Base-by-base conservation (phyloP, 2,888 invertebrate species). In the Plagiodera versicolora region DNA sequence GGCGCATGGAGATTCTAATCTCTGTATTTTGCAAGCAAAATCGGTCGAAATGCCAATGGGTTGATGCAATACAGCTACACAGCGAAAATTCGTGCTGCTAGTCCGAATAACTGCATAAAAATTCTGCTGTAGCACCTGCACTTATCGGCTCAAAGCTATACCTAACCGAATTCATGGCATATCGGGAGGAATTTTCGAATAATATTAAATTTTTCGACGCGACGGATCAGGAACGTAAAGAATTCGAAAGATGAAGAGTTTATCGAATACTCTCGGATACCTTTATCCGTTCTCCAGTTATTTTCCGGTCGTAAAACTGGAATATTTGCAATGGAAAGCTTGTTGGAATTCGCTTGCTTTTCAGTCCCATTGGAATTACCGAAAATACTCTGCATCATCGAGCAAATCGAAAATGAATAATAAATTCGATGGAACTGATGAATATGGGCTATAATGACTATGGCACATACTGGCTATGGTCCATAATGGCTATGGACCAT, bases 181-280 rank as follows among this genome's bases (percentile, higher is more conserved):
- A 39, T 52, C 30, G 52, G 52, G 24, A 44, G 24, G 53, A 16
- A 44, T 53, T 28, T 53, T 16, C 24, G 45, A 53, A 53, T 53
- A 18, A 53, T 53, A 53, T 44, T 53, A 53, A 20, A 45, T 53
- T 24, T 53, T 53, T 45, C 53, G 19, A 5, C 1, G 53, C 24
- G 44, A 28, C 44, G 44, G 24, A n/a, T 24, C 6, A 24, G 24
- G 3, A 24, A 44, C 24, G 24, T 44, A 11, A n/a, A 6, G 19
- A 44, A 53, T 53, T 53, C 8, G 1, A 20, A 8, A 45, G 53
- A 53, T 44, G 24, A 53, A 17, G 24, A 18, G 16, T 53, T 53
- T 16, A 45, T 32, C 28, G 44, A 53, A 53, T 45, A 44, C 2
- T n/a, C 39, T 16, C 35, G 11, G 18, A 17, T 39, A 20, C 17